A percentile compares a stretch with the other conserved stretches of the same genome.
These are phyloP conservation scores for Python bivittatus DNA, from an alignment of 2,113 vertebrate genomes.

Conservation along the genomic window DNA sequence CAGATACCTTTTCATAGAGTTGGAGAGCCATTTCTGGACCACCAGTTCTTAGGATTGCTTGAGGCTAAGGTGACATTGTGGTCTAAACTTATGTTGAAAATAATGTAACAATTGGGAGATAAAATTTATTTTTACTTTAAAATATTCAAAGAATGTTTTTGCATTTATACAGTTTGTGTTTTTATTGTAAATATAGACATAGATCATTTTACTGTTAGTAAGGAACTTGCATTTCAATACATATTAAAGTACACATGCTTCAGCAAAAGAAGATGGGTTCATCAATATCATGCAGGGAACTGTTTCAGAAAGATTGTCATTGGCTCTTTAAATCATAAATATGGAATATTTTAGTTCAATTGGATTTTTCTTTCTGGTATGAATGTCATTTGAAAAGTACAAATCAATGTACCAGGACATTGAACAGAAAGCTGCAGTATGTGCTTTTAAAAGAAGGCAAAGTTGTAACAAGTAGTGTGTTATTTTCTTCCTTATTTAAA, in stretches of 20 bases:
- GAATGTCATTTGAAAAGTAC: background rate
- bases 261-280: background rate
- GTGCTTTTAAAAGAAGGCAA: background rate
- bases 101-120: background rate
- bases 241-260: background rate
- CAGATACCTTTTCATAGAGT: background rate
- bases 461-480: background rate
- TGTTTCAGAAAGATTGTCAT: background rate
- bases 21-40: background rate
- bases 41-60: background rate
- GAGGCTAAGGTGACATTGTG: background rate
- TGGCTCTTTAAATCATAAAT: background rate
- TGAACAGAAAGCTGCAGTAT: background rate
- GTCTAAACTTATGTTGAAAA: background rate
- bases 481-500: background rate
- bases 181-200: background rate
- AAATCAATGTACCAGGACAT: background rate
- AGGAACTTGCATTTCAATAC: background rate
- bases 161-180: background rate
- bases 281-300: background rate
- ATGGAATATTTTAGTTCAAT: background rate
- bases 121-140: background rate
- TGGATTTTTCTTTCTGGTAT: background rate
- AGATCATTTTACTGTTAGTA: background rate
- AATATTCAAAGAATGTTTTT: background rate